Conservation (phyloP, 2,888 invertebrate genomes). For the Standfussiana lucernea region DNA sequence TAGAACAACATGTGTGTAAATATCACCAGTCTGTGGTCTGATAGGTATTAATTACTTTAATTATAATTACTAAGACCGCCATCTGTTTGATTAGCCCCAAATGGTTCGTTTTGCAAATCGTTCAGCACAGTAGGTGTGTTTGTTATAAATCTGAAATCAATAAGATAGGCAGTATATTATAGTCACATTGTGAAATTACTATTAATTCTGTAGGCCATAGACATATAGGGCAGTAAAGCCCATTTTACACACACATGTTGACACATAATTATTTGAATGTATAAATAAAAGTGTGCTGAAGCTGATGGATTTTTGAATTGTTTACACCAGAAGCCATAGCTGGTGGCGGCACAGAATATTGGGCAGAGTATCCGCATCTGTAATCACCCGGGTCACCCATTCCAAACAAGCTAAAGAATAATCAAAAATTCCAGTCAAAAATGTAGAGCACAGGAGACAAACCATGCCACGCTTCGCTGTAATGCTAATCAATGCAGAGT, state of each 20-base stretch:
- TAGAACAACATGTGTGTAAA: conserved; percentile 34
- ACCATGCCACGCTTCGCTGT: too few species aligned
- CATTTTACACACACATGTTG: neutral
- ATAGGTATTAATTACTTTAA: conserved; percentile 22
- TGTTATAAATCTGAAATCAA: neutral
- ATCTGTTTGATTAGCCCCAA: conserved; percentile 34
- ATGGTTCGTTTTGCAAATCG: conserved; percentile 13
- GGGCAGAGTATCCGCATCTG: too few species aligned
- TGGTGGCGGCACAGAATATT: too few species aligned
- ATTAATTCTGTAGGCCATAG: neutral
- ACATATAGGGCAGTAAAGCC: neutral
- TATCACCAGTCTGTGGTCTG: conserved; percentile 13
- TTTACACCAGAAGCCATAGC: too few species aligned
- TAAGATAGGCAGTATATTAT: neutral
- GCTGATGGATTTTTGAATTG: too few species aligned
- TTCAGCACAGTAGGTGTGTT: neutral
- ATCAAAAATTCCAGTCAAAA: too few species aligned
- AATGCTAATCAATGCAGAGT: neutral
- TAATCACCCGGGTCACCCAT: too few species aligned
- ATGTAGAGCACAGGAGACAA: too few species aligned
- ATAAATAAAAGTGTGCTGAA: neutral
- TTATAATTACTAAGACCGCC: neutral
- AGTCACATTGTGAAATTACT: neutral
- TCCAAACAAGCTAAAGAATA: too few species aligned
- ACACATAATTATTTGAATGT: too few species aligned